phyloP scores from a whole-genome alignment of 2,113 vertebrate species.

The Lepisosteus oculatus region DNA sequence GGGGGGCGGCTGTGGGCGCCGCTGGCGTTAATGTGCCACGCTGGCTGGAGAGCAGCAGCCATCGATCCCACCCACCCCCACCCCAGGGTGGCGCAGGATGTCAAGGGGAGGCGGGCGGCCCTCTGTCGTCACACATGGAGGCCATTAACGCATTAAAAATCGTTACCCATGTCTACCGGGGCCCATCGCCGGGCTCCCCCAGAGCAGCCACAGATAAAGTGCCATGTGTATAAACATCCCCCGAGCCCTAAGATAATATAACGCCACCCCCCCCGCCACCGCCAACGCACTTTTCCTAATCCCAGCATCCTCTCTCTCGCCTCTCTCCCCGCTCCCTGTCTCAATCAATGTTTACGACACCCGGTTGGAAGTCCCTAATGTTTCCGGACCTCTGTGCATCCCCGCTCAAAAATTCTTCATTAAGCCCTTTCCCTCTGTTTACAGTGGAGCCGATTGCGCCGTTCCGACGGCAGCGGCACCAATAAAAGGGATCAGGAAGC shows the following conservation, averaged over 20 bases:
- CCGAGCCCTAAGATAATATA: slow-evolving; percentile 31
- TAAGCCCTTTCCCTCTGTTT: slow-evolving; percentile 73
- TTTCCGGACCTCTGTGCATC: slow-evolving; percentile 76
- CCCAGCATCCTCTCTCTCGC: slow-evolving; percentile 46
- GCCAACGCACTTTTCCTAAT: slow-evolving; percentile 15
- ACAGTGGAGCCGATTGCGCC: slow-evolving; percentile 64
- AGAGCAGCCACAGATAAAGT: slow-evolving; percentile 72
- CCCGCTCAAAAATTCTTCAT: slow-evolving; percentile 75
- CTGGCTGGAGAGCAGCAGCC: no score
- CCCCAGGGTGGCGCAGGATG: slow-evolving; percentile 56
- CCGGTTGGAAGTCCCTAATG: slow-evolving; percentile 76
- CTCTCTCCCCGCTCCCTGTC: slow-evolving; percentile 53
- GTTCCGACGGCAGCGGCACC: no score
- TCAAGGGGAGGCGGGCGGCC: slow-evolving; percentile 34
- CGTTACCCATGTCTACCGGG: slow-evolving; percentile 66
- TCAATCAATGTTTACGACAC: slow-evolving; percentile 81
- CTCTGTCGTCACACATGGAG: slow-evolving; percentile 32
- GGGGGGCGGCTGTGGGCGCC: no score
- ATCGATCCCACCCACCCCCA: no score
- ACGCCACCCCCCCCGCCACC: slow-evolving; percentile 20
- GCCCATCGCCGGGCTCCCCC: slow-evolving; percentile 63
- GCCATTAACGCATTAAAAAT: slow-evolving; percentile 78
- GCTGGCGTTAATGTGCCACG: no score
- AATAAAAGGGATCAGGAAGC: no score
- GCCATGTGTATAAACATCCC: slow-evolving; percentile 50